Evolutionary conservation across 2,113 vertebrate genomes (phyloP).

Genomic region (Dolichallabes microphthalmus): DNA sequence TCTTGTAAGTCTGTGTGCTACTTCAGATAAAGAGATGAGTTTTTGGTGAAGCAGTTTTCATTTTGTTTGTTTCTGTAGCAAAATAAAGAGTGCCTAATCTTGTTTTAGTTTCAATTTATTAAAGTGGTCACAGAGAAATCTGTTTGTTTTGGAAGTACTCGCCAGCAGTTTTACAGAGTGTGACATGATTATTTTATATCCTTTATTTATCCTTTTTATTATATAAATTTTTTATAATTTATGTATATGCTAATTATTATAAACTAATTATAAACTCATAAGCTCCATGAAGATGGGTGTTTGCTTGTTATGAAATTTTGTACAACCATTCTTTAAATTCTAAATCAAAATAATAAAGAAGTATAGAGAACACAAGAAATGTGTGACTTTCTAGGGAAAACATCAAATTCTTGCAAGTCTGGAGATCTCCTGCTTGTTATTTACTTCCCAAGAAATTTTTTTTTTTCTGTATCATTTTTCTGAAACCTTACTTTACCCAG

Average conservation of each 20-base stretch:
- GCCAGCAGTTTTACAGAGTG: background rate
- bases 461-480: background rate
- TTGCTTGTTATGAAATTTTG: background rate
- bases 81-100: background rate
- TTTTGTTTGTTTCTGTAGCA: background rate
- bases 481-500: background rate
- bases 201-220: too few species aligned
- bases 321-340: background rate
- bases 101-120: background rate
- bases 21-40: background rate
- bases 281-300: background rate
- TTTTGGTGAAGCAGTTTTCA: background rate
- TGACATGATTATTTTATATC: too few species aligned
- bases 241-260: background rate
- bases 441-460: background rate
- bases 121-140: background rate
- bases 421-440: background rate
- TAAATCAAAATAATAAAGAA: background rate
- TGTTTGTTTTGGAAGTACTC: background rate
- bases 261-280: background rate
- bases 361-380: too few species aligned
- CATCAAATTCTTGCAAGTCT: background rate
- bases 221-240: too few species aligned
- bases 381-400: background rate
- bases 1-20: conserved; percentile 23